Base-by-base conservation (phyloP, 2,888 invertebrate genomes). In the Hyposoter didymator region DNA sequence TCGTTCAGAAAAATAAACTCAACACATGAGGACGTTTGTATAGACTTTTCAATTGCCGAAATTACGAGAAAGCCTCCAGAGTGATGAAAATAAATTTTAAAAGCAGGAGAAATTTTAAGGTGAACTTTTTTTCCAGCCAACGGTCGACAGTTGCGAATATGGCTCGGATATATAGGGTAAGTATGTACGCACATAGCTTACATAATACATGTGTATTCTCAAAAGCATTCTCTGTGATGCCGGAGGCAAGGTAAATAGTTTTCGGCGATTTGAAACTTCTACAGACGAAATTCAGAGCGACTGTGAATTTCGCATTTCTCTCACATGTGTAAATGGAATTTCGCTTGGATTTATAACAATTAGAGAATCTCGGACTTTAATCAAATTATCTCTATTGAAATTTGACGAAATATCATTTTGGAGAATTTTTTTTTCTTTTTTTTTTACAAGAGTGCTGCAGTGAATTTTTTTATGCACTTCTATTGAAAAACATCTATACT, bases 231-330 rank as follows among this genome's bases (percentile, higher is more conserved):
- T 17, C 67, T 22, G 12, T 28, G 49, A 64, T 73, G 73, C 73
- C 73, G n/a, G 39, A 49, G 64, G 80, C 72, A 66, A 43, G 19
- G 49, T 35, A 72, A 80, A 80, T 64, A 73, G 79, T 73, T 80
- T 72, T 62, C 79, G 79, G 79, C 64, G 49, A 80, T 80, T 80
- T 80, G 39, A 39, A 72, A 72, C 66, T 64, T 62, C 39, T 64
- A 52, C 22, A 17, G 22, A 19, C 32, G 22, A 52, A 52, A 70
- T 64, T 43, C 39, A 45, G 32, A 14, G 43, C 43, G n/a, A 45
- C 70, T 55, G 3, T 28, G 39, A 66, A 66, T 19, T 66, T 66
- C n/a, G 7, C 39, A 19, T 19, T 39, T 39, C 10, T 43, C 66
- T 22, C 28, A 8, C 45, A 17, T 28, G 17, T 19, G 45, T 8